Conservation (phyloP, 2,113 vertebrate species). For the Thymallus thymallus region DNA sequence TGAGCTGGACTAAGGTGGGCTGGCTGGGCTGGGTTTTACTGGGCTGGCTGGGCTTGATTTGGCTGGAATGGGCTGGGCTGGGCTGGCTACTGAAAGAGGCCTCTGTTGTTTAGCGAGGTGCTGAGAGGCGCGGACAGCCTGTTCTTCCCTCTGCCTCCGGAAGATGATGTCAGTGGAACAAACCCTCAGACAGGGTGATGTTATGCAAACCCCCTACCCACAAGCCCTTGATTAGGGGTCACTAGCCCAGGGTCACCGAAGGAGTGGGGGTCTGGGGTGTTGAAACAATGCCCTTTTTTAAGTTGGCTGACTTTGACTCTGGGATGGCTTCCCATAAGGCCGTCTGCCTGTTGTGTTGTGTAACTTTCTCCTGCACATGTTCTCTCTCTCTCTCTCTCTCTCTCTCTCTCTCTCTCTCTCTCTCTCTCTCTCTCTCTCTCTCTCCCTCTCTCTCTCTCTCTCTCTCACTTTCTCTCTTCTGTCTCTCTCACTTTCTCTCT, state of each 20-base stretch:
- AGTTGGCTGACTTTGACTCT: slow-evolving; percentile 3
- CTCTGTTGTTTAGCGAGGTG: slow-evolving; percentile 61
- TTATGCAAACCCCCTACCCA: slow-evolving; percentile 40
- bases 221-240: slow-evolving; percentile 31
- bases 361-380: background rate
- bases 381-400: background rate
- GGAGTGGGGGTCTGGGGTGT: background rate
- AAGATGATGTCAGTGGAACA: slow-evolving; percentile 61
- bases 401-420: background rate
- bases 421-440: no score
- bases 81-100: slow-evolving; percentile 47
- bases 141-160: slow-evolving; percentile 29
- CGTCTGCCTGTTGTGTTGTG: background rate
- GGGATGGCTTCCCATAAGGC: background rate
- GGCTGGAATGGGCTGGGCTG: slow-evolving; percentile 15
- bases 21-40: slow-evolving; percentile 4
- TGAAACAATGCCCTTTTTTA: background rate
- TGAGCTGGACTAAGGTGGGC: background rate
- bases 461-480: background rate
- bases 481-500: background rate
- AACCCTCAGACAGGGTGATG: slow-evolving; percentile 49
- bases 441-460: background rate
- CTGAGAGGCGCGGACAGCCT: slow-evolving; percentile 47
- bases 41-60: slow-evolving; percentile 35
- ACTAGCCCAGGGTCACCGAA: slow-evolving; percentile 43